phyloP scores from a whole-genome alignment of 2,888 invertebrate species.

The Bembecia ichneumoniformis region DNA sequence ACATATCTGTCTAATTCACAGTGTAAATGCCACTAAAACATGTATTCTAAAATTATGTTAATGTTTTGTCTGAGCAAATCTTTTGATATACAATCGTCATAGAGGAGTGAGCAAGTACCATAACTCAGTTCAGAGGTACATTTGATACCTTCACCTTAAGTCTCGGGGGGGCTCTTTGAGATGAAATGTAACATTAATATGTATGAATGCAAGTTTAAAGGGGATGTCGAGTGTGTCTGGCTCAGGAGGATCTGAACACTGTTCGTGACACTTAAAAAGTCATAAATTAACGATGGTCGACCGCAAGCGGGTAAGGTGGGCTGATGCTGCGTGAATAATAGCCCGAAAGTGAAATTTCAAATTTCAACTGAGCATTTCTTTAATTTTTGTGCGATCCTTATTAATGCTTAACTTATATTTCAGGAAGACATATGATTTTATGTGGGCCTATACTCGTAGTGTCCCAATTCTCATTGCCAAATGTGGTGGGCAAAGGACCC shows the following conservation, averaged over 20 bases:
- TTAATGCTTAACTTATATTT: too few species aligned
- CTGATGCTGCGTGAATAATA: constrained; percentile 41
- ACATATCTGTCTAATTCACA: too few species aligned
- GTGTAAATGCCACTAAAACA: too few species aligned
- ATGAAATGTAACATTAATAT: neutral
- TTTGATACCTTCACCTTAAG: neutral
- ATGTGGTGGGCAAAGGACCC: too few species aligned
- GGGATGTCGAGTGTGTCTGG: neutral
- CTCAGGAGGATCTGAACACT: constrained; percentile 22
- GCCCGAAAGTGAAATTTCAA: constrained; percentile 23
- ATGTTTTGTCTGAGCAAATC: too few species aligned
- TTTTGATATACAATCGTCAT: too few species aligned
- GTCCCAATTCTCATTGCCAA: too few species aligned
- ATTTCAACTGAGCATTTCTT: constrained; percentile 20
- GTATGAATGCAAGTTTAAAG: neutral
- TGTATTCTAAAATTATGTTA: too few species aligned
- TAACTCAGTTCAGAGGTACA: too few species aligned
- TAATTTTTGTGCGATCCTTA: constrained; percentile 12
- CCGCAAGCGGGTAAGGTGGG: constrained; percentile 31
- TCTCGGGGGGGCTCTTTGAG: neutral
- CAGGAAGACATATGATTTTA: too few species aligned
- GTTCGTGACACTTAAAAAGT: constrained; percentile 51
- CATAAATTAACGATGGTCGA: constrained; percentile 46
- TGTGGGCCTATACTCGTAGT: too few species aligned
- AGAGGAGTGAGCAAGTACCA: too few species aligned